Evolutionary conservation across 2,113 vertebrate species (phyloP).

Genomic region (Nothocercus nigrocapillus): DNA sequence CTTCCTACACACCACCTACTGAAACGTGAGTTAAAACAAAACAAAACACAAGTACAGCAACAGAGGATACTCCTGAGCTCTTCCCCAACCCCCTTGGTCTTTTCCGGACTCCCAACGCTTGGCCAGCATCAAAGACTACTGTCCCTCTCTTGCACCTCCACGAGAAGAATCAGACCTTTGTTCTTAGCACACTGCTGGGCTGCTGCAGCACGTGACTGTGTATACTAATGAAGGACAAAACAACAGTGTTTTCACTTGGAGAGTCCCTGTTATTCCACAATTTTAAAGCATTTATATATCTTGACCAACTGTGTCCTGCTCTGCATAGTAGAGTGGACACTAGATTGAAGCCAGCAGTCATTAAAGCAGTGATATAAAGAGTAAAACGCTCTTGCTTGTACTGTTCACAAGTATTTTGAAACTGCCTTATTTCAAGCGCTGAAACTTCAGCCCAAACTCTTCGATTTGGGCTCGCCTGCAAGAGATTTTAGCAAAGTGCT

Average conservation of each 20-base stretch:
- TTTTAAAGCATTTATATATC: background rate
- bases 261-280: background rate
- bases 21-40: background rate
- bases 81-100: background rate
- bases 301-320: background rate
- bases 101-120: background rate
- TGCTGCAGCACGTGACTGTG: accelerated
- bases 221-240: background rate
- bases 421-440: background rate
- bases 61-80: background rate
- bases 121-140: background rate
- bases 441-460: background rate
- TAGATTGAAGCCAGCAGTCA: background rate
- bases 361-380: background rate
- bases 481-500: background rate
- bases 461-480: background rate
- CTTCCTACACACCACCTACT: background rate
- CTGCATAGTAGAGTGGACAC: background rate
- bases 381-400: background rate
- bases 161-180: background rate
- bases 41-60: too few relatives aligned
- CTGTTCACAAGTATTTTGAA: background rate
- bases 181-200: background rate
- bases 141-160: background rate
- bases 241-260: background rate